These are phyloP conservation scores for Malacoraja senta DNA, from an alignment of 2,797 vertebrate species.

Conservation along the genomic window DNA sequence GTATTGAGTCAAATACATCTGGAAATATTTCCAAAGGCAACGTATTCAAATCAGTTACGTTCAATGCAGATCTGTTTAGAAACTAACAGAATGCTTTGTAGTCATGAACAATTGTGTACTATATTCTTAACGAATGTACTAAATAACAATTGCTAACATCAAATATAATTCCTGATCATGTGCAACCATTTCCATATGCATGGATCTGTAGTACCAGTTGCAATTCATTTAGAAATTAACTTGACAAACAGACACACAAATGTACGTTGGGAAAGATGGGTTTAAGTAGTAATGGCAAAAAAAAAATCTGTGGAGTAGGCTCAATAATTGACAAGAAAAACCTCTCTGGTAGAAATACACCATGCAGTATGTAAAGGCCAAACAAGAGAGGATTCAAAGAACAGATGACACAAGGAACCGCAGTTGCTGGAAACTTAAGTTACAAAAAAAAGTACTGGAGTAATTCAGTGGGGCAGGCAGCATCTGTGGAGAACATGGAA, in stretches of 20 bases:
- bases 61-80: background rate
- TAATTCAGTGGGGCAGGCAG: too few relatives aligned
- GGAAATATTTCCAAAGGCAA: background rate
- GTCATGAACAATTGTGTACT: background rate
- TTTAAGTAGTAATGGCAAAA: background rate
- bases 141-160: background rate
- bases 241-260: background rate
- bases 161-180: background rate
- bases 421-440: too few relatives aligned
- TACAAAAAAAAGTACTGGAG: too few relatives aligned
- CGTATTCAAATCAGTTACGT: background rate
- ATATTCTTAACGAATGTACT: background rate
- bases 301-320: background rate
- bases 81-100: background rate
- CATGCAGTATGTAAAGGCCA: too few relatives aligned
- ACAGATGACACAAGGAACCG: too few relatives aligned
- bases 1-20: background rate
- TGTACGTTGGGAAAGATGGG: background rate
- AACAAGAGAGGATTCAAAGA: too few relatives aligned
- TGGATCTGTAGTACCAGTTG: background rate
- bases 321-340: background rate
- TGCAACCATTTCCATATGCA: too few relatives aligned
- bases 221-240: background rate
- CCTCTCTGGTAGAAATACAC: background rate
- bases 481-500: too few relatives aligned